A percentile compares a stretch with the other conserved stretches of the same genome.
Evolutionary conservation across 2,888 invertebrate species (phyloP).

Genomic region (Orthosia gothica): DNA sequence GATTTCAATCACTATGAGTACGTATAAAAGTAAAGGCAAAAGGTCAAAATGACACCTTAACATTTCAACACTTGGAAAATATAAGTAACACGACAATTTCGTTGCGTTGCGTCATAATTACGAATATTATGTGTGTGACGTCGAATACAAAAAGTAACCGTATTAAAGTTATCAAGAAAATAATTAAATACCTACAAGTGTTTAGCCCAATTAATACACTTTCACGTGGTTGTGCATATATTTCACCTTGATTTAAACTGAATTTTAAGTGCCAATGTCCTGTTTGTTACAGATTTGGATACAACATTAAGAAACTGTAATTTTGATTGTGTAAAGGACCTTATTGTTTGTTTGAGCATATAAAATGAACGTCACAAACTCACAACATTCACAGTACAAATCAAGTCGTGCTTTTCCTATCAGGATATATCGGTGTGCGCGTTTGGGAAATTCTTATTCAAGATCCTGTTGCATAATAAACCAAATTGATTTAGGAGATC

Average conservation of each 20-base stretch:
- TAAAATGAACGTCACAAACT: background rate
- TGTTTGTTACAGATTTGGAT: conserved; percentile 6
- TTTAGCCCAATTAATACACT: conserved; percentile 49
- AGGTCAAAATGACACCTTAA: conserved; percentile 68
- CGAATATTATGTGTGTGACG: conserved; percentile 63
- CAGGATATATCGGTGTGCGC: background rate
- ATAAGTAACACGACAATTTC: conserved; percentile 55
- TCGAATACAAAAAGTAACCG: conserved; percentile 46
- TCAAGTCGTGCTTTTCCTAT: conserved; percentile 9
- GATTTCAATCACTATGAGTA: conserved; percentile 67
- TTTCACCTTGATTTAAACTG: conserved; percentile 51
- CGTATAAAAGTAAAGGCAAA: conserved; percentile 60
- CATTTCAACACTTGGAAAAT: conserved; percentile 64
- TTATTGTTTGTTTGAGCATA: background rate
- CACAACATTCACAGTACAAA: background rate
- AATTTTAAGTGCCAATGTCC: conserved; percentile 6
- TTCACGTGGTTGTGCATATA: conserved; percentile 52
- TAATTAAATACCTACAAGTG: conserved; percentile 27
- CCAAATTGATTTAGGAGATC: background rate
- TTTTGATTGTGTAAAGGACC: background rate
- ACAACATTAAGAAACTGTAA: conserved; percentile 9
- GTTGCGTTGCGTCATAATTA: conserved; percentile 64
- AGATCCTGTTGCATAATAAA: conserved; percentile 20
- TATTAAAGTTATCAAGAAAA: conserved; percentile 33
- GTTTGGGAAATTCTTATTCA: conserved; percentile 5